A percentile compares a stretch with the other conserved stretches of the same genome.
Evolutionary conservation across 2,797 vertebrate genomes (phyloP).

Genomic region (Chaetodon trifasciatus): DNA sequence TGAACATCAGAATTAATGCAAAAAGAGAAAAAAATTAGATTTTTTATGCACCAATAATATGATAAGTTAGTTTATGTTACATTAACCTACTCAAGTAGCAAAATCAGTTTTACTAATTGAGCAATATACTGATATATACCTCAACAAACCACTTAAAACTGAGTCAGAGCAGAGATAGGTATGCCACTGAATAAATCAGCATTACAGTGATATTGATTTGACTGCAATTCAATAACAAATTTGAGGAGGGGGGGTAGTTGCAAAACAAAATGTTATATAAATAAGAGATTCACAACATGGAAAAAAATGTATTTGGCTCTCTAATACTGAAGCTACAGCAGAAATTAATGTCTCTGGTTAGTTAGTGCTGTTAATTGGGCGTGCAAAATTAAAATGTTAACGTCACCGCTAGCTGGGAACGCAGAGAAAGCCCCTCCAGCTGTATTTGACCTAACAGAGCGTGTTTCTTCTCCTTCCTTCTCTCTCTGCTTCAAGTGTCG

Average conservation of each 20-base stretch:
- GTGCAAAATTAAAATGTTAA: constrained; percentile 84
- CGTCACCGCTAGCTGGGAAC: constrained; percentile 65
- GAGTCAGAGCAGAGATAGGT: constrained; percentile 55
- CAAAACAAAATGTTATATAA: constrained; percentile 71
- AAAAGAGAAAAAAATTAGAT: background rate
- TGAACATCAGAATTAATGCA: constrained; percentile 6
- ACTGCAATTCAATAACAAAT: constrained; percentile 69
- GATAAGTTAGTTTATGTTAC: constrained; percentile 14
- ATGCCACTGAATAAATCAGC: constrained; percentile 72
- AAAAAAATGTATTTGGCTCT: constrained; percentile 59
- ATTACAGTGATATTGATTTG: constrained; percentile 74
- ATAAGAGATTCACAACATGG: constrained; percentile 66
- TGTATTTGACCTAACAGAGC: constrained; percentile 81
- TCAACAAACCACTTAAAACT: constrained; percentile 46
- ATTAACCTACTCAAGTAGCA: constrained; percentile 5
- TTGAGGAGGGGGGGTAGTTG: background rate
- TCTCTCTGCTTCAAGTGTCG: constrained; percentile 83
- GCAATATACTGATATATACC: constrained; percentile 37
- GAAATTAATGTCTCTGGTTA: constrained; percentile 83
- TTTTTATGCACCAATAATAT: constrained; percentile 7
- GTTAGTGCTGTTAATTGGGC: constrained; percentile 84
- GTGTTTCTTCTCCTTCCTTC: constrained; percentile 67
- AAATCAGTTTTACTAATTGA: constrained; percentile 44
- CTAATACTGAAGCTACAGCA: constrained; percentile 68
- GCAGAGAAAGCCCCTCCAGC: constrained; percentile 62